phyloP scores from a whole-genome alignment of 1,140 invertebrate species.

The Drosophila ogumai region DNA sequence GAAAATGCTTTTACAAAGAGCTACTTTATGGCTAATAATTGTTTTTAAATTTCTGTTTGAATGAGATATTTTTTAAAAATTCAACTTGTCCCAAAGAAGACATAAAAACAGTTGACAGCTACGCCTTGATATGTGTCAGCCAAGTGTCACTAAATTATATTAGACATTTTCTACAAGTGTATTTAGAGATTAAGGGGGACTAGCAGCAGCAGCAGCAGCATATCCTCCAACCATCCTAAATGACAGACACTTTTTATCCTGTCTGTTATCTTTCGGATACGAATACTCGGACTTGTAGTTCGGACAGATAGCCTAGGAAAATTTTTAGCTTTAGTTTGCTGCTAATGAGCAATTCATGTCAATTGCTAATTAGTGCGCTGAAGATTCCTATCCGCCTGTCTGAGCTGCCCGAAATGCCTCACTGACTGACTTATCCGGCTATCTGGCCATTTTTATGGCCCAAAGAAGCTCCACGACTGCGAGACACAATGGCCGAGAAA shows the following conservation, averaged over 20 bases:
- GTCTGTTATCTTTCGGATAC: conserved; percentile 40
- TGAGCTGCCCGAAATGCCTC: conserved; percentile 52
- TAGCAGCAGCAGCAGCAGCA: conserved; percentile 11
- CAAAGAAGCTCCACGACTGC: conserved; percentile 34
- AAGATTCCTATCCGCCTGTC: conserved; percentile 78
- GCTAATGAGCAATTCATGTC: conserved; percentile 84
- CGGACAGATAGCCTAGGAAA: conserved; percentile 43
- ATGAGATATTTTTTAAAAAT: neutral
- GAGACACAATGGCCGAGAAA: conserved; percentile 78
- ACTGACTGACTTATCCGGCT: conserved; percentile 65
- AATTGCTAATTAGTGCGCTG: conserved; percentile 83
- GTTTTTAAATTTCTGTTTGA: neutral
- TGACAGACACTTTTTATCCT: conserved; percentile 44
- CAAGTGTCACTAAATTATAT: conserved; percentile 28
- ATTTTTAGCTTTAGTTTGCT: conserved; percentile 79
- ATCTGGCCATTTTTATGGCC: conserved; percentile 78
- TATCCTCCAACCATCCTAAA: neutral
- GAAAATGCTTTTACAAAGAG: neutral
- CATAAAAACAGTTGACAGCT: conserved; percentile 11
- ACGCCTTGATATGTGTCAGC: conserved; percentile 15
- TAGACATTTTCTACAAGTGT: conserved; percentile 38
- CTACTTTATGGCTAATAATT: too few species aligned
- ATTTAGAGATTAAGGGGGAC: conserved; percentile 33
- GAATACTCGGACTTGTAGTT: conserved; percentile 28
- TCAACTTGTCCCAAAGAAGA: neutral